Conservation (phyloP, 2,797 vertebrate genomes). For the Taenioides sp. region DNA sequence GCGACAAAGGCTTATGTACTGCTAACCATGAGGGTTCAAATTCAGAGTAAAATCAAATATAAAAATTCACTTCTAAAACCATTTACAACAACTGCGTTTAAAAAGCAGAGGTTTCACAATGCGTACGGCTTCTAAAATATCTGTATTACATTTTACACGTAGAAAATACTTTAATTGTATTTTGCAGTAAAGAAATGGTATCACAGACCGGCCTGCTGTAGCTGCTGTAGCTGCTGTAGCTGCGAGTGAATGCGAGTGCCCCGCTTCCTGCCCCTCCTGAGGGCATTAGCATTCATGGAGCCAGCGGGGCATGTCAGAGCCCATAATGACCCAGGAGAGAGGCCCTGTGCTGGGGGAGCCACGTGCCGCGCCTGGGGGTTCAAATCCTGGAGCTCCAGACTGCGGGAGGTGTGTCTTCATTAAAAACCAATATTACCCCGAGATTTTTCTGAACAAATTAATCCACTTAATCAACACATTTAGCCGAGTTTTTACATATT, state of each 20-base stretch:
- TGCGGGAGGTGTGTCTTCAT: slow-evolving; percentile 22
- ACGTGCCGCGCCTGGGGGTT: slow-evolving; percentile 45
- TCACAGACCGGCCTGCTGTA: background rate
- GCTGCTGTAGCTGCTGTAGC: slow-evolving; percentile 15
- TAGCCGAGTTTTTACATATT: slow-evolving; percentile 23
- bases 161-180: too few relatives aligned
- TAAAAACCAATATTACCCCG: slow-evolving; percentile 19
- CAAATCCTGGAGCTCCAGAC: slow-evolving; percentile 41
- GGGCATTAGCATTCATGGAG: slow-evolving; percentile 83
- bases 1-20: too few relatives aligned
- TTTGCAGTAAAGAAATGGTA: too few relatives aligned
- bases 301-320: slow-evolving; percentile 77
- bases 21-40: too few relatives aligned
- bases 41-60: too few relatives aligned
- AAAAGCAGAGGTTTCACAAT: too few relatives aligned
- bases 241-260: slow-evolving; percentile 25
- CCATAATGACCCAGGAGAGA: slow-evolving; percentile 73
- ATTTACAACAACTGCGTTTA: too few relatives aligned
- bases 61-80: too few relatives aligned
- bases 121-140: too few relatives aligned
- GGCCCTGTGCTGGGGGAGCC: slow-evolving; percentile 56
- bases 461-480: slow-evolving; percentile 36
- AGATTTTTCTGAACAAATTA: slow-evolving; percentile 40
- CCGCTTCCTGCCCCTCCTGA: slow-evolving; percentile 54
- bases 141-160: too few relatives aligned